Base-by-base conservation (phyloP, 2,113 vertebrate genomes). In the Pelecanus crispus region DNA sequence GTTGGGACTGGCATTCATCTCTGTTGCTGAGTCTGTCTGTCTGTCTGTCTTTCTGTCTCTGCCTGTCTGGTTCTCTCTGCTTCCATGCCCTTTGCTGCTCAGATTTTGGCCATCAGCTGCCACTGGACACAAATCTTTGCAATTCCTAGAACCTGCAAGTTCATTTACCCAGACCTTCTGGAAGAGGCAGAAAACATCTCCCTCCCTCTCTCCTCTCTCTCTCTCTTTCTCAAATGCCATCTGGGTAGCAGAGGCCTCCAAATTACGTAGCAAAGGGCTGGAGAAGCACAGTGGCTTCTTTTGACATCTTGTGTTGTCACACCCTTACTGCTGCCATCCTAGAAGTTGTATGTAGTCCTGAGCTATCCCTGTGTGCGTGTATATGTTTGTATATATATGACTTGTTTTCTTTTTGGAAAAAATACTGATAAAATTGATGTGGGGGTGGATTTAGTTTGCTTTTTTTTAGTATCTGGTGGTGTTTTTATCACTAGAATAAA, bases 1-100 rank as follows among this genome's bases (percentile, higher is more conserved):
- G 79, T 63, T 87, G 97, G 93, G 92, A 92, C 92, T 95, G 96
- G 50, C 96, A 85, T 68, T 55, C 96, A 95, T 96, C 20, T 92
- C 91, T 97, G 85, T 95, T 26, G 90, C 89, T 97, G 79, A 8
- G 17, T 91, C 86, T 89, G 74, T 89, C 86, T 89, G 74, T 89
- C 75, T 91, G 67, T 94, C 94, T 88, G 91, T 90, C 88, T 84
- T 47, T 97, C 90, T 93, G 26, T 90, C 79, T 92, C 94, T 97
- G 83, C 89, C 94, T 95, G 86, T 95, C 96, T 91, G 90, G 73
- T 92, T 93, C 91, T 97, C 87, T 96, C 90, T 2, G 91, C 95
- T 96, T 93, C 96, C 89, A n/a, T 38, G 96, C 96, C 97, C 95
- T 97, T 97, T 97, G 97, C 96, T 97, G 92, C 94, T 95, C 80